Conservation (phyloP, 2,888 invertebrate genomes). For the Macrosiphum euphorbiae region DNA sequence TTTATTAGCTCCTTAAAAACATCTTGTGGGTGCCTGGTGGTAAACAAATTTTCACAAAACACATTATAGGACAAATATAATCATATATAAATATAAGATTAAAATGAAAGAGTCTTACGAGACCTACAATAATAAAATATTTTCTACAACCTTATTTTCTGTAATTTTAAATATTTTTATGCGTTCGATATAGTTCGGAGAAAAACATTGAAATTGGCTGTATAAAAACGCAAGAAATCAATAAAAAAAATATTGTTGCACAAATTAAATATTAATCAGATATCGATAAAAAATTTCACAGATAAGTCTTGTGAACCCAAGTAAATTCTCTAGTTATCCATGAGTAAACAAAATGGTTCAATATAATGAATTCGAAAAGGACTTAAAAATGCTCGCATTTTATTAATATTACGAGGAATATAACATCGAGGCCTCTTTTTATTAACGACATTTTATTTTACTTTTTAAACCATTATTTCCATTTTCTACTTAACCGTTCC, state of each 20-base stretch:
- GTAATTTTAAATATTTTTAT: background rate
- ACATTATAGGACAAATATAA: background rate
- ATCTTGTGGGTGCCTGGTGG: background rate
- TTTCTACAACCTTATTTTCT: background rate
- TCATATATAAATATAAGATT: background rate
- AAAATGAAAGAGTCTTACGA: background rate
- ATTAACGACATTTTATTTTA: background rate
- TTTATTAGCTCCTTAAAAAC: background rate
- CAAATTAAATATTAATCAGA: background rate
- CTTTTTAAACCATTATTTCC: background rate
- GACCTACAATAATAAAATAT: background rate
- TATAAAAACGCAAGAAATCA: background rate
- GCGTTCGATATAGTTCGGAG: background rate
- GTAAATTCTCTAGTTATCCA: background rate
- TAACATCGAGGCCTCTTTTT: background rate
- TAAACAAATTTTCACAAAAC: background rate
- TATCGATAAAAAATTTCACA: background rate
- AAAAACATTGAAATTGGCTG: background rate
- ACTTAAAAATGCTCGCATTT: background rate
- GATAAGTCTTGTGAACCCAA: background rate
- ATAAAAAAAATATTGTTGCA: background rate
- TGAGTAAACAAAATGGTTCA: background rate
- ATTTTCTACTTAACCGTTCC: background rate
- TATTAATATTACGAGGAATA: background rate
- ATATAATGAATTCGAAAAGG: background rate